phyloP scores from a whole-genome alignment of 1,140 invertebrate species.

The Drosophila malerkotliana region DNA sequence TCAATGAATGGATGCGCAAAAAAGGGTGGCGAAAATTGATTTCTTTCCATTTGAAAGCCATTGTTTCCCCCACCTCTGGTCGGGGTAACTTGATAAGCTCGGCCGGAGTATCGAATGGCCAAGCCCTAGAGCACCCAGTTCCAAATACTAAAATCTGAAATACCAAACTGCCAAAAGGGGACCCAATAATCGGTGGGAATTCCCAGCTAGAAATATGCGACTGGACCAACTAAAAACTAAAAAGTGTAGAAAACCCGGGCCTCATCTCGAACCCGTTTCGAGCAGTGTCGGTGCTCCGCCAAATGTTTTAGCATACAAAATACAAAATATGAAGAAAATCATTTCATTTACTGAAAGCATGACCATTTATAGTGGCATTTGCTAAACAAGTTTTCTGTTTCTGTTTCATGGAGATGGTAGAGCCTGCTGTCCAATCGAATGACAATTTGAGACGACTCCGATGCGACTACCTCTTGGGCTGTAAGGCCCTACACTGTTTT shows the following conservation, averaged over 20 bases:
- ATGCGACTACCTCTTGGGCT: slow-evolving; percentile 21
- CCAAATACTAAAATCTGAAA: slow-evolving; percentile 23
- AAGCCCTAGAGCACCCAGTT: slow-evolving; percentile 26
- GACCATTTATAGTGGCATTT: slow-evolving; percentile 48
- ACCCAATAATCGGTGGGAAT: slow-evolving; percentile 68
- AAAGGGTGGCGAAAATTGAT: slow-evolving; percentile 67
- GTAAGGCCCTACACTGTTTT: neutral
- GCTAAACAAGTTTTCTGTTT: slow-evolving; percentile 57
- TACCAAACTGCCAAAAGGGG: slow-evolving; percentile 39
- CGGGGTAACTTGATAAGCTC: slow-evolving; percentile 48
- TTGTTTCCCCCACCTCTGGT: slow-evolving; percentile 47
- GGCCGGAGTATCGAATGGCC: slow-evolving; percentile 15
- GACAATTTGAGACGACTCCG: slow-evolving; percentile 23
- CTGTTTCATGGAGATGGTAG: slow-evolving; percentile 2
- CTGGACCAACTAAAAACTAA: slow-evolving; percentile 53
- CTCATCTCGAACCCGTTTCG: slow-evolving; percentile 54
- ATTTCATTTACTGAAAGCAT: slow-evolving; percentile 70
- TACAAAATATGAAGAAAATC: slow-evolving; percentile 69
- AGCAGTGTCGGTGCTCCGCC: slow-evolving; percentile 45
- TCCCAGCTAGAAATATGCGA: slow-evolving; percentile 69
- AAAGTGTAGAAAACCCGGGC: slow-evolving; percentile 57
- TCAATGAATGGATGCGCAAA: slow-evolving; percentile 55
- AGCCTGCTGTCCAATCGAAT: slow-evolving; percentile 40
- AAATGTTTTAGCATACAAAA: slow-evolving; percentile 68
- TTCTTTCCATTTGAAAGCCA: slow-evolving; percentile 51